phyloP scores from a whole-genome alignment of 2,113 vertebrate genomes.

The Pholis gunnellus region DNA sequence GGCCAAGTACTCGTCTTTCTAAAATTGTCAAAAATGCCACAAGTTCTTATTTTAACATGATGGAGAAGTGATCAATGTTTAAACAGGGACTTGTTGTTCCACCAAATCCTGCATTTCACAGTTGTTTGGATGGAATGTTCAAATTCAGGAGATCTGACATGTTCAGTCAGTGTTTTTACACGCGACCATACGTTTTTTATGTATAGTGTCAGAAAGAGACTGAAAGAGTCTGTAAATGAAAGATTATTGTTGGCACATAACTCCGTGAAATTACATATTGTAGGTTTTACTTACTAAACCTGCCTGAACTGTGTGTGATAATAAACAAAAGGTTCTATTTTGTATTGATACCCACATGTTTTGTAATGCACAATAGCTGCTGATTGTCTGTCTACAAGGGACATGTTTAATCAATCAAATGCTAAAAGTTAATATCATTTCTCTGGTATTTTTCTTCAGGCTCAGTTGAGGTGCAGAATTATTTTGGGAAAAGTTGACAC shows the following conservation, averaged over 20 bases:
- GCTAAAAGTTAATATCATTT: conserved; percentile 8
- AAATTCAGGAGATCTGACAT: background rate
- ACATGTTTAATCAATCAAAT: background rate
- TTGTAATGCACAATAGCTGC: background rate
- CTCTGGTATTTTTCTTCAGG: conserved; percentile 34
- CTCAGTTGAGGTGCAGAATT: conserved; percentile 19
- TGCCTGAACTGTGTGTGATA: background rate
- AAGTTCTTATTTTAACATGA: background rate
- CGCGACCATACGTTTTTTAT: conserved; percentile 7
- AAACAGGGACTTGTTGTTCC: background rate
- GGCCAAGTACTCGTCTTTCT: background rate
- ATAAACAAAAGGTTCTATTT: background rate
- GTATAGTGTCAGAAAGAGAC: background rate
- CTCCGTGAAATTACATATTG: background rate
- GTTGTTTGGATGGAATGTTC: conserved; percentile 3
- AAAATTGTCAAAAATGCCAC: too few relatives aligned
- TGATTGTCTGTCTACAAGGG: background rate
- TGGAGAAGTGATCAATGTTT: background rate
- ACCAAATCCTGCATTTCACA: background rate
- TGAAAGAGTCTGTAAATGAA: background rate
- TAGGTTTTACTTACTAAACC: too few relatives aligned
- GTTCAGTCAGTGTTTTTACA: conserved; percentile 16
- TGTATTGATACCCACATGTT: background rate
- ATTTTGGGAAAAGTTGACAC: conserved; percentile 32
- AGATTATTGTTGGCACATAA: background rate